Evolutionary conservation across 2,888 invertebrate species (phyloP).

Genomic region (Conops quadrifasciatus): DNA sequence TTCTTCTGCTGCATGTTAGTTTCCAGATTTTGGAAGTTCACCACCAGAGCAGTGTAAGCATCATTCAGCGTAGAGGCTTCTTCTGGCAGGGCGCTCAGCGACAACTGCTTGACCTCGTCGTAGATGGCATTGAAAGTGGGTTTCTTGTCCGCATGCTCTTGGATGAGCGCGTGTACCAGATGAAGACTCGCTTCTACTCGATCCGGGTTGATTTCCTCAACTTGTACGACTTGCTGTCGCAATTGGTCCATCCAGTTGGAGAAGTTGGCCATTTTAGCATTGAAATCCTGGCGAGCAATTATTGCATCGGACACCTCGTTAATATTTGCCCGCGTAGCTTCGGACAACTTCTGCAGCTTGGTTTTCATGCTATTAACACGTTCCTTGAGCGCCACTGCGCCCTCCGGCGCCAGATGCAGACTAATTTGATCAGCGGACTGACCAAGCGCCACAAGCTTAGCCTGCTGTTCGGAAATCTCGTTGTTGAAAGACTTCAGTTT

Average conservation of each 20-base stretch:
- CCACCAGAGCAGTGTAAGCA: slow-evolving; percentile 78
- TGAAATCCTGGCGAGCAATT: slow-evolving; percentile 83
- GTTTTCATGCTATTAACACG: slow-evolving; percentile 79
- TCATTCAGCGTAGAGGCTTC: slow-evolving; percentile 79
- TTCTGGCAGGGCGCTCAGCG: slow-evolving; percentile 74
- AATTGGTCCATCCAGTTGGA: slow-evolving; percentile 82
- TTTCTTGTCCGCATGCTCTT: slow-evolving; percentile 87
- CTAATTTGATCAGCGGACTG: slow-evolving; percentile 83
- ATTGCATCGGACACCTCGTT: slow-evolving; percentile 84
- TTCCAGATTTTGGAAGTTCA: slow-evolving; percentile 80
- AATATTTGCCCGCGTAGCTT: slow-evolving; percentile 77
- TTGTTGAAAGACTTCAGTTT: slow-evolving; percentile 83
- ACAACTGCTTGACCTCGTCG: slow-evolving; percentile 82
- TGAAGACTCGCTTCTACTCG: slow-evolving; percentile 82
- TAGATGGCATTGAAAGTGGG: slow-evolving; percentile 80
- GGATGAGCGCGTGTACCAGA: slow-evolving; percentile 79
- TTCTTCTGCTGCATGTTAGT: slow-evolving; percentile 79
- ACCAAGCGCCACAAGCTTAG: slow-evolving; percentile 80
- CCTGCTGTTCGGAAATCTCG: slow-evolving; percentile 86
- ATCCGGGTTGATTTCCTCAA: slow-evolving; percentile 83
- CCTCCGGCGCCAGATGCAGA: slow-evolving; percentile 80
- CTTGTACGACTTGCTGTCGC: slow-evolving; percentile 75
- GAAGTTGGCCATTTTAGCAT: slow-evolving; percentile 80
- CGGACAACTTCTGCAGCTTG: slow-evolving; percentile 78
- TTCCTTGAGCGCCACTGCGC: slow-evolving; percentile 75